Percentiles rank a stretch among this genome's conserved stretches.
Evolutionary conservation across 2,888 invertebrate genomes (phyloP).

Genomic region (Hyalella azteca): DNA sequence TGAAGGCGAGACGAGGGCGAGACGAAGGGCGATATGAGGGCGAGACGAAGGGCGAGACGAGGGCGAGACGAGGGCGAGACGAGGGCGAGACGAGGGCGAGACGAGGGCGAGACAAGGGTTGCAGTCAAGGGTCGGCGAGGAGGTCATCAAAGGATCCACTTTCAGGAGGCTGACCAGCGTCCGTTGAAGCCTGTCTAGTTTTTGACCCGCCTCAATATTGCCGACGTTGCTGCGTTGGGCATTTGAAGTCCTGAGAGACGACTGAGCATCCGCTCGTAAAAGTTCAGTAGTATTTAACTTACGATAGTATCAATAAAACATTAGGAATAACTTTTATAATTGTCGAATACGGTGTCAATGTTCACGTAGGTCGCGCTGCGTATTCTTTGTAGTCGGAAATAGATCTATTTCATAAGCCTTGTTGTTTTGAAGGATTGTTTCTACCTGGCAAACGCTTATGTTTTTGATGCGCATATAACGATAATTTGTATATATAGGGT

Average conservation of each 20-base stretch:
- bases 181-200: background rate
- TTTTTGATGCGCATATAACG: too few relatives aligned
- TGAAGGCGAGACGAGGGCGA: background rate
- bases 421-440: too few relatives aligned
- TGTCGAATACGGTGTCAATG: background rate
- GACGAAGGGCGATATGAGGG: background rate
- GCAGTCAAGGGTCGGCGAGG: background rate
- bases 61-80: background rate
- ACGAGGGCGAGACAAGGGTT: background rate
- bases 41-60: background rate
- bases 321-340: background rate
- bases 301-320: background rate
- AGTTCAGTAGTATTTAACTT: background rate
- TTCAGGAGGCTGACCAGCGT: conserved; percentile 12
- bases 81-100: background rate
- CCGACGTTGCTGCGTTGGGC: background rate
- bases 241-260: background rate
- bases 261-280: background rate
- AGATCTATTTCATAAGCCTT: too few relatives aligned
- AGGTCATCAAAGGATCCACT: conserved; percentile 1
- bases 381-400: too few relatives aligned
- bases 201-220: background rate
- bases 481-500: too few relatives aligned
- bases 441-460: too few relatives aligned
- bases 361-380: too few relatives aligned